Evolutionary conservation across 2,113 vertebrate species (phyloP).

Genomic region (Notechis scutatus): DNA sequence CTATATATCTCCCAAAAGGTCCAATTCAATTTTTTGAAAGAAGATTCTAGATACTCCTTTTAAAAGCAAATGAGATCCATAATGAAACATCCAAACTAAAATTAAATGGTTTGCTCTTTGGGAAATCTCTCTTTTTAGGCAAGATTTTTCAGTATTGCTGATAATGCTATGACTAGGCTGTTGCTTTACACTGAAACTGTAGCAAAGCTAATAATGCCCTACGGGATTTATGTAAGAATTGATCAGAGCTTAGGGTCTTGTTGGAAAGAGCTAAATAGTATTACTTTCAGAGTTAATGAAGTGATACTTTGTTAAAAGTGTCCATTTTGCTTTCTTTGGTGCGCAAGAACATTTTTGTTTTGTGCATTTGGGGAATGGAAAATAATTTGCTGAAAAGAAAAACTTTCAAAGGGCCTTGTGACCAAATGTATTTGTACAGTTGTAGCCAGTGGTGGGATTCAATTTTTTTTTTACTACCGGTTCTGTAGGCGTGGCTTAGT

Average conservation of each 20-base stretch:
- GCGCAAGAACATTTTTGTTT: not conserved
- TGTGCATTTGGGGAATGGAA: not conserved
- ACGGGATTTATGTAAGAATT: not conserved
- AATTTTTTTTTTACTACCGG: too few relatives aligned
- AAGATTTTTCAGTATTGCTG: not conserved
- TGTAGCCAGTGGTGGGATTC: too few relatives aligned
- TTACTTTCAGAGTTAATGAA: constrained; percentile 3
- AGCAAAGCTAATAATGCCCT: not conserved
- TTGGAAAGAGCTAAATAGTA: not conserved
- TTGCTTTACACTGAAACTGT: not conserved
- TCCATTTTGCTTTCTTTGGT: not conserved
- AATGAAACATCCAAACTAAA: not conserved
- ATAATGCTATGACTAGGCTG: not conserved
- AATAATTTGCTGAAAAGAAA: not conserved
- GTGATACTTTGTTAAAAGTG: not conserved
- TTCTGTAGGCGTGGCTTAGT: too few relatives aligned
- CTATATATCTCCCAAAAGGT: not conserved
- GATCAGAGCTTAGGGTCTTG: constrained; percentile 4
- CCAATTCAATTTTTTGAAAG: not conserved
- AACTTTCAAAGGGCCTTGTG: not conserved
- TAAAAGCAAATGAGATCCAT: not conserved
- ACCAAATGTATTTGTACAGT: not conserved
- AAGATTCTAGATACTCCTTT: not conserved
- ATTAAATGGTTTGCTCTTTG: not conserved
- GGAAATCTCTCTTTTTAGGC: not conserved